Evolutionary conservation across 2,797 vertebrate species (phyloP).

Genomic region (Acestrorhynchus altus): DNA sequence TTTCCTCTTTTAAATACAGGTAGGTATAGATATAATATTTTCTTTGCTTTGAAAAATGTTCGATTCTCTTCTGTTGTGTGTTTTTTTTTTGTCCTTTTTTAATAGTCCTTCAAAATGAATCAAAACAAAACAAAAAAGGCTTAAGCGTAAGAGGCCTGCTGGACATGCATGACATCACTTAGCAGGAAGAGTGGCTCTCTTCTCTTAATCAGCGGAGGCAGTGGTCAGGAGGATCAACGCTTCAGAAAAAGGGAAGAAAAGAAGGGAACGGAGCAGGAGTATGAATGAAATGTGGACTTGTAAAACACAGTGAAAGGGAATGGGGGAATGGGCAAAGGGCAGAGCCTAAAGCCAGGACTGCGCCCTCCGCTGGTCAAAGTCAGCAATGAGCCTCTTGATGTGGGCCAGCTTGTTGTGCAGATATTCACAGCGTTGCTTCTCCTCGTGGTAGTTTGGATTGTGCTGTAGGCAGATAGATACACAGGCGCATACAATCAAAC

Average conservation of each 20-base stretch:
- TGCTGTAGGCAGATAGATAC: slow-evolving; percentile 68
- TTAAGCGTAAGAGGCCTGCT: slow-evolving; percentile 7
- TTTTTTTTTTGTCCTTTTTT: slow-evolving; percentile 64
- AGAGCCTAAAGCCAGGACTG: slow-evolving; percentile 78
- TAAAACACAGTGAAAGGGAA: slow-evolving; percentile 5
- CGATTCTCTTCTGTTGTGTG: slow-evolving; percentile 65
- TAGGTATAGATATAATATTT: slow-evolving; percentile 72
- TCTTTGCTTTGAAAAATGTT: slow-evolving; percentile 75
- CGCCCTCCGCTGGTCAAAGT: slow-evolving; percentile 87
- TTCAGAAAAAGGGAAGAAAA: slow-evolving; percentile 62
- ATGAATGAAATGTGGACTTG: slow-evolving; percentile 49
- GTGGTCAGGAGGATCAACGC: slow-evolving; percentile 41
- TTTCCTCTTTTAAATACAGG: slow-evolving; percentile 76
- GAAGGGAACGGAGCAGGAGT: slow-evolving; percentile 55
- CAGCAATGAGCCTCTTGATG: slow-evolving; percentile 89
- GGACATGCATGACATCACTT: slow-evolving; percentile 45
- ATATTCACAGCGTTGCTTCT: slow-evolving; percentile 89
- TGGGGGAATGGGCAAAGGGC: slow-evolving; percentile 61
- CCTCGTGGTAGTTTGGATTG: slow-evolving; percentile 85
- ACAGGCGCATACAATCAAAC: background rate
- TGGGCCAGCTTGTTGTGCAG: slow-evolving; percentile 92
- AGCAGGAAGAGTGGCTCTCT: slow-evolving; percentile 32
- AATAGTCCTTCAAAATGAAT: slow-evolving; percentile 68
- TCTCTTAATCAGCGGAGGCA: slow-evolving; percentile 29
- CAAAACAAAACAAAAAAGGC: slow-evolving; percentile 45